Conservation (phyloP, 2,888 invertebrate species). For the Xestia xanthographa region DNA sequence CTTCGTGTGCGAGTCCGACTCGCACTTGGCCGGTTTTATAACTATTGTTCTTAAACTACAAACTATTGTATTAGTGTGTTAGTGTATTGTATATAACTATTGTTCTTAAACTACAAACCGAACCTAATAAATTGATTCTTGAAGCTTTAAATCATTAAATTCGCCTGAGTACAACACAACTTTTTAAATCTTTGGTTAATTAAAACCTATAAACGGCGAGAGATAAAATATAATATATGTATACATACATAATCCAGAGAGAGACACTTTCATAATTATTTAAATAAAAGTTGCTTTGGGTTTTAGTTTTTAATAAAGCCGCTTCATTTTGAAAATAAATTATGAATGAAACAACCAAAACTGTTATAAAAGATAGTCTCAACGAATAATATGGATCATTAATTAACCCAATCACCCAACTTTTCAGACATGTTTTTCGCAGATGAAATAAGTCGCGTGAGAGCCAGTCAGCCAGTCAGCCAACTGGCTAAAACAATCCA, state of each 20-base stretch:
- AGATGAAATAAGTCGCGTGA: constrained; percentile 29
- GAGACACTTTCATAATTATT: not conserved
- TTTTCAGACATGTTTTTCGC: constrained; percentile 4
- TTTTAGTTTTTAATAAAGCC: not conserved
- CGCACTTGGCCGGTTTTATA: too few species aligned
- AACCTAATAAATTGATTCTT: too few species aligned
- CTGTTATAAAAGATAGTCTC: not conserved
- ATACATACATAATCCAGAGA: not conserved
- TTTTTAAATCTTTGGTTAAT: not conserved
- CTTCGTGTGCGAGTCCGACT: too few species aligned
- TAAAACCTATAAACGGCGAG: not conserved
- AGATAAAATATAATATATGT: not conserved
- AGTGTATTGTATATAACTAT: too few species aligned
- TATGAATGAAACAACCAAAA: not conserved
- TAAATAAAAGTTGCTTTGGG: not conserved
- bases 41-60: too few species aligned
- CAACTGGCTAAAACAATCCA: too few species aligned
- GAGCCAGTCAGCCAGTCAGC: not conserved
- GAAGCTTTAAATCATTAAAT: not conserved
- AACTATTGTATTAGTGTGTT: too few species aligned
- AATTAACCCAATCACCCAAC: constrained; percentile 4
- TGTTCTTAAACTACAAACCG: too few species aligned
- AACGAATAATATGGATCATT: constrained; percentile 10
- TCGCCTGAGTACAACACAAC: not conserved
- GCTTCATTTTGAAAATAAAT: not conserved